Evolutionary conservation across 1,140 invertebrate species (phyloP).

Genomic region (Bombus turneri): DNA sequence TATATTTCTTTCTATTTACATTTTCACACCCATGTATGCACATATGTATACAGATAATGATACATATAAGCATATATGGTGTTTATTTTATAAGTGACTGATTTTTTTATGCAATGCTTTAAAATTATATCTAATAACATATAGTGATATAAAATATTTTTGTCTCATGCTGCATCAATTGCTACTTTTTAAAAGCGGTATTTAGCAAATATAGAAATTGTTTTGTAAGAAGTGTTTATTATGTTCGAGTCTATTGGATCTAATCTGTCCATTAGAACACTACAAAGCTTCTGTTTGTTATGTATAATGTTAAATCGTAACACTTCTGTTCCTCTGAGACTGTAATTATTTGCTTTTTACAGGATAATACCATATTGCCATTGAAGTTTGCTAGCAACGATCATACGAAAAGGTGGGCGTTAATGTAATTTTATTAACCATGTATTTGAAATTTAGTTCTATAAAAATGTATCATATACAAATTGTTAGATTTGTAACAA

Average conservation of each 20-base stretch:
- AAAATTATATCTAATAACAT: neutral
- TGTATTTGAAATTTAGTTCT: neutral
- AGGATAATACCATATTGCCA: conserved; percentile 64
- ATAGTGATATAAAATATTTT: conserved; percentile 1
- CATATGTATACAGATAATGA: neutral
- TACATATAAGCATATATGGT: neutral
- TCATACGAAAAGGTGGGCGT: conserved; percentile 72
- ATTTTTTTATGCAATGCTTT: conserved; percentile 9
- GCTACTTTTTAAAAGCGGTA: neutral
- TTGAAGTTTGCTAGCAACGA: conserved; percentile 34
- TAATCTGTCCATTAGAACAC: neutral
- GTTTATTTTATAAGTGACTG: conserved; percentile 7
- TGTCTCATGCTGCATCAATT: neutral
- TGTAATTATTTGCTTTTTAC: conserved; percentile 75
- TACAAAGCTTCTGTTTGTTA: neutral
- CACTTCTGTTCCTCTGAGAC: conserved; percentile 69
- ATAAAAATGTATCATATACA: neutral
- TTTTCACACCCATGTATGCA: too few species aligned
- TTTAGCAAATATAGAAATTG: neutral
- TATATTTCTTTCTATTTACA: neutral
- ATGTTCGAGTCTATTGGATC: neutral
- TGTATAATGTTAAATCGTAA: neutral
- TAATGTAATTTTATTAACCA: conserved; percentile 25
- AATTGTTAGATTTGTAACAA: neutral
- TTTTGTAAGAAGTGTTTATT: conserved; percentile 21